Base-by-base conservation (phyloP, 37 sponge, comb jelly and placozoan genomes). In the Crambe crambe region DNA sequence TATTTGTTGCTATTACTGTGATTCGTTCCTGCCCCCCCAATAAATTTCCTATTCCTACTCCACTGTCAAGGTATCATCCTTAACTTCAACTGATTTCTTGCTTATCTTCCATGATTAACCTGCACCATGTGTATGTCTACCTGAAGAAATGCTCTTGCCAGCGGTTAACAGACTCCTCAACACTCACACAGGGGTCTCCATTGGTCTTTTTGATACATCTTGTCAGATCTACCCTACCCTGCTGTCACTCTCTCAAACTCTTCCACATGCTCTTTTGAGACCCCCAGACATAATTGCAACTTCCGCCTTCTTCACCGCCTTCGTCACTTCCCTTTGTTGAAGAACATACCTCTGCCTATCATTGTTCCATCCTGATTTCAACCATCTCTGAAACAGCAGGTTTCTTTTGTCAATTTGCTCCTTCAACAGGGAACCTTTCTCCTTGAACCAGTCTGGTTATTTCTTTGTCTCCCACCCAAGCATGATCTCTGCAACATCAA, bases 401-500 rank as follows among this genome's bases (percentile, higher is more conserved):
- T 80, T 80, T 20, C 81, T 17, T 39, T 43, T 79, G 18, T 15
- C 31, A 31, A 70, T 80, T 22, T 68, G 30, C 66, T 77, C 65
- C 65, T 77, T 37, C 44, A 61, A 38, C 65, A 37, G 37, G 10
- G 35, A 9, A 31, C 66, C 27, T 29, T 77, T 80, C 27, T 78
- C 78, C 41, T 27, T 72, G 42, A 80, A 68, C 80, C 80, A 80
- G 58, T 80, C 71, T 21, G 63, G 68, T 71, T 81, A 58, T 6
- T 40, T 81, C 36, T 72, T 80, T 37, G 10, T 70, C 38, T 68
- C 73, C 39, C 71, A 35, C 25, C 80, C 80, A 80, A 68, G 56
- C 17, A 29, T 54, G 56, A 30, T 65, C 79, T 64, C 66, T 78
- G 57, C 39, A 44, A 70, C 70, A 58, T 68, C 70, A 80, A 40